Evolutionary conservation across 1,140 invertebrate species (phyloP), one percentile per base, ranked within the genome.

Genomic region (Archivesica marissinica): DNA sequence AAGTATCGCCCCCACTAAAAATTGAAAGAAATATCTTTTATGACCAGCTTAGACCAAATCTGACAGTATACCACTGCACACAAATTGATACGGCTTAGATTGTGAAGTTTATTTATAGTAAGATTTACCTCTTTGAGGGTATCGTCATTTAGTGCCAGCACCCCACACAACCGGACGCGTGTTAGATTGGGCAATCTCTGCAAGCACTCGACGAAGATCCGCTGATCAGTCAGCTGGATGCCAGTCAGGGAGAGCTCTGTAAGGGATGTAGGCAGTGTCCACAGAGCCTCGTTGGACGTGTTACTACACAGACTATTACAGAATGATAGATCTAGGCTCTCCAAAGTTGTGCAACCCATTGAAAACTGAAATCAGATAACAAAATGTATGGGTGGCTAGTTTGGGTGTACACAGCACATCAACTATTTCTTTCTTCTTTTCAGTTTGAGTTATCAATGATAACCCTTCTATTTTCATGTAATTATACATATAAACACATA

Each of bases 271-370:
- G 93, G 91, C 13, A 93, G 79, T 15, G 88, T 91, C 89, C 89
- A 91, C 1, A 93, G 84, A 0, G 85, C 89, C 50, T 92, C 86
- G 35, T 84, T 88, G 70, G 89, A 83, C 17, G 90, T 86, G n/a
- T 38, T n/a, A 6, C 81, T 28, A 23, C 88, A 77, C 25, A 93
- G 84, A 39, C 84, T 79, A 70, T 76, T 89, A 84, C 93, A 93
- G 83, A 92, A 93, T 0, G 92, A 93, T 20, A 93, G 81, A 66
- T 93, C 93, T 20, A 93, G 82, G 17, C 66, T 47, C 52, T 89
- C 81, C 52, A 93, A 79, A 20, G 83, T 44, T 30, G 87, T 89
- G 85, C 91, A 93, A 4, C 88, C 88, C 50, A 92, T 90, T 82
- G 90, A 90, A 33, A 93, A 61, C 92, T 92, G 84, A 47, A 87